Conservation (phyloP, 2,113 vertebrate genomes). For the Forbesichthys papilliferus region DNA sequence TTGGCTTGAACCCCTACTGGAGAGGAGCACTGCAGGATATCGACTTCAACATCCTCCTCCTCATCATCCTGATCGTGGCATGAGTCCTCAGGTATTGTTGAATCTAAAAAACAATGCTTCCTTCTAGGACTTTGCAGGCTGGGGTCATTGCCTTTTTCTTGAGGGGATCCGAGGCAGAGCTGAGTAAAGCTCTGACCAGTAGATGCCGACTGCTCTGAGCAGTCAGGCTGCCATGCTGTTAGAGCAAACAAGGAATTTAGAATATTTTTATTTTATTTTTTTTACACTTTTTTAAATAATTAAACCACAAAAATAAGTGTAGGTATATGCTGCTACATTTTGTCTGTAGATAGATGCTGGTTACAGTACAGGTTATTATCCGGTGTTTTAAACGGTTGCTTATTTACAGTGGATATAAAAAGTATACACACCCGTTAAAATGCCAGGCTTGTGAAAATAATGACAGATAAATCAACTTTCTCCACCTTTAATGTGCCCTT, state of each 20-base stretch:
- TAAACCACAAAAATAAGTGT: too few relatives aligned
- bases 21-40: slow-evolving; percentile 59
- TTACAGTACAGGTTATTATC: too few relatives aligned
- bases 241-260: neutral
- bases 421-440: too few relatives aligned
- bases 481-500: too few relatives aligned
- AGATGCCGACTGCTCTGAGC: neutral
- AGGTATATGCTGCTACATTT: too few relatives aligned
- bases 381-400: too few relatives aligned
- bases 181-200: neutral
- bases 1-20: neutral
- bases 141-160: neutral
- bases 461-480: too few relatives aligned
- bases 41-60: slow-evolving; percentile 68
- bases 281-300: too few relatives aligned
- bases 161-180: neutral
- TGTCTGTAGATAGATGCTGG: too few relatives aligned
- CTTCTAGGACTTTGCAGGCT: neutral
- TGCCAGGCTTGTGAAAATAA: too few relatives aligned
- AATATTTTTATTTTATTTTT: too few relatives aligned
- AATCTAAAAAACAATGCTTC: neutral
- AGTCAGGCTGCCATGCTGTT: neutral
- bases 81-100: neutral
- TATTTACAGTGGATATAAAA: too few relatives aligned
- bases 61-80: slow-evolving; percentile 34